Base-by-base conservation (phyloP, 2,797 vertebrate genomes). In the Neosilurus mollespiculum region DNA sequence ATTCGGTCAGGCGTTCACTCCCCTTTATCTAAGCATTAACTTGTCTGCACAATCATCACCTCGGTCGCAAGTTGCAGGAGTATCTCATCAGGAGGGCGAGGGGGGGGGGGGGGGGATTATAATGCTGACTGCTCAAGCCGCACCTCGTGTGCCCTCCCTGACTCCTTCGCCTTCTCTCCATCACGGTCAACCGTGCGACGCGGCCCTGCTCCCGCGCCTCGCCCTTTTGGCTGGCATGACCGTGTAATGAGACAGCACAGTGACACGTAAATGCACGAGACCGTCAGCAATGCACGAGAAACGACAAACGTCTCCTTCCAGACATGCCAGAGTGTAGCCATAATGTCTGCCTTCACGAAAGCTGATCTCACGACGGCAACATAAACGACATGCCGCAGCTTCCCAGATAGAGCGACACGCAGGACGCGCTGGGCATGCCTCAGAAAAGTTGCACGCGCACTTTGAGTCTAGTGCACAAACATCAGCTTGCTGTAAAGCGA, bases 11-110 rank as follows among this genome's bases (percentile, higher is more conserved):
- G 26, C 34, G 20, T 67, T 79, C 86, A 62, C 86, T 24, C 77
- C 64, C 85, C 78, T 30, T n/a, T 80, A 16, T 76, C 71, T 85
- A 72, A 82, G 84, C 80, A 85, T 85, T 82, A 87, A 86, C 85
- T 30, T 64, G 87, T 87, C 88, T 93, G 92, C 92, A 91, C 88
- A 93, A 90, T 94, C 92, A 93, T 93, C 91, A 91, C 91, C 91
- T 93, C 92, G 90, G 90, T 88, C 89, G 30, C 88, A 90, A 84
- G 79, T 86, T 90, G 90, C 89, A 91, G 90, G 89, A 93, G 91
- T 92, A 86, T 88, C 91, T 85, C 88, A 86, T 87, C 89, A 88
- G 88, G 88, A 67, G 80, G 72, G 65, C 70, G 83, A 81, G 87
- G 78, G 80, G 72, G 65, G 70, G 83, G 81, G 88, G 80, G 87